These are phyloP conservation scores for Julus scandinavius DNA, from an alignment of 2,888 invertebrate species.

Conservation along the genomic window DNA sequence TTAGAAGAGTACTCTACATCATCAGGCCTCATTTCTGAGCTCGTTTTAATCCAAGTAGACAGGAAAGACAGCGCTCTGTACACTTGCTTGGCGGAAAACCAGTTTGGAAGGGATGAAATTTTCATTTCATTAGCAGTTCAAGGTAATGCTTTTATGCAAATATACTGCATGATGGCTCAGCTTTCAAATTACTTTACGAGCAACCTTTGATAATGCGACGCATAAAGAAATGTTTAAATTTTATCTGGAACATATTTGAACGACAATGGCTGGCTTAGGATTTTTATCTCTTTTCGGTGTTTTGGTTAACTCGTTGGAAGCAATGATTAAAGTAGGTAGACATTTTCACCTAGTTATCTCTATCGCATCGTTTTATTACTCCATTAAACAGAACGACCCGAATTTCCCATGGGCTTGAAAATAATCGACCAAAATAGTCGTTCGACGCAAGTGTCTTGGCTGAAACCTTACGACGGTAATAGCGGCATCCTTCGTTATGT, in stretches of 20 bases:
- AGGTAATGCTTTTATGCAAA: conserved; percentile 55
- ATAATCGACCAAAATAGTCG: conserved; percentile 91
- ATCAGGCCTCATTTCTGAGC: conserved; percentile 53
- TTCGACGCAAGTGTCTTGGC: conserved; percentile 90
- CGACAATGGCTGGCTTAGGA: not conserved
- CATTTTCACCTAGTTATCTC: conserved; percentile 47
- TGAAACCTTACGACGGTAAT: conserved; percentile 91
- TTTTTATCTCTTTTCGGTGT: not conserved
- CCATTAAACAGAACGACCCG: conserved; percentile 76
- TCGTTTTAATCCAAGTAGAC: conserved; percentile 57
- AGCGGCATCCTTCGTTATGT: conserved; percentile 88
- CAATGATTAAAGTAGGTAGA: conserved; percentile 46
- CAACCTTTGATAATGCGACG: conserved; percentile 14
- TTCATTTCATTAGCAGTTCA: conserved; percentile 57
- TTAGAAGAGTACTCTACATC: conserved; percentile 51
- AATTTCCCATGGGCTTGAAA: conserved; percentile 87
- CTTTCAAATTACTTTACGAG: conserved; percentile 3
- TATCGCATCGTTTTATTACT: conserved; percentile 50
- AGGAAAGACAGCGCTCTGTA: conserved; percentile 57
- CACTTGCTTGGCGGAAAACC: conserved; percentile 57
- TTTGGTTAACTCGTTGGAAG: conserved; percentile 41
- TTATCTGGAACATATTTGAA: conserved; percentile 23
- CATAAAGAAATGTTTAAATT: not conserved
- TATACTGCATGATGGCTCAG: not conserved
- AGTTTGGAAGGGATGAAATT: conserved; percentile 57